Evolutionary conservation across 2,113 vertebrate species (phyloP), one percentile per base, ranked within the genome.

Genomic region (Poecile atricapillus): DNA sequence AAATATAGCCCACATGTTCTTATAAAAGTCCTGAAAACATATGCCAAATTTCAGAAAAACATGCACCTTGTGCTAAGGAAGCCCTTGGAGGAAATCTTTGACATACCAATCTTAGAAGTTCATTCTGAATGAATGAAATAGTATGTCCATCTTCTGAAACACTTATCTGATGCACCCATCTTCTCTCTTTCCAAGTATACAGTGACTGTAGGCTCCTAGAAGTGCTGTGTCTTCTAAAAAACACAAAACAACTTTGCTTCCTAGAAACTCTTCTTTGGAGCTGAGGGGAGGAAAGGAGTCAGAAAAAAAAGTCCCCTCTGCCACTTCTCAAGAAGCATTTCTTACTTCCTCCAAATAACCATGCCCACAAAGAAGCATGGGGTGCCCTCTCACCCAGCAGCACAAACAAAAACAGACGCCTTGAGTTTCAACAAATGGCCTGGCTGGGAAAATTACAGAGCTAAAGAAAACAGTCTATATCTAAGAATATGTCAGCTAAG

Each of bases 281-380:
- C 5, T 31, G 30, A 84, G 39, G 11, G 39, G 44, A 87, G 21
- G 25, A 84, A 89, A 84, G 25, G 17, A 89, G 4, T 50, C 60
- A 75, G 60, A 71, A 22, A 73, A 35, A 15, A 31, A 64, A 86
- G 25, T 71, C 31, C 43, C 82, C 46, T 39, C 33, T 83, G 13
- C 20, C 24, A 37, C 46, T 89, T 91, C 68, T 77, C 25, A 73
- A 49, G 65, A 91, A 78, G 68, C n/a, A 50, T 58, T 89, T 95
- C 3, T 3, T 62, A 74, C 37, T 87, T 93, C 76, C 50, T 86
- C 76, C 2, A 6, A 62, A 83, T 83, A 33, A 46, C 35, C 27
- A 33, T 28, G 15, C 6, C 16, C 46, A 62, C 0, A 0, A 28
- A 63, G 49, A 77, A 63, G 14, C 1, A 1, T 9, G 8, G n/a